Evolutionary conservation across 2,797 vertebrate species (phyloP).

Genomic region (Sparus aurata): DNA sequence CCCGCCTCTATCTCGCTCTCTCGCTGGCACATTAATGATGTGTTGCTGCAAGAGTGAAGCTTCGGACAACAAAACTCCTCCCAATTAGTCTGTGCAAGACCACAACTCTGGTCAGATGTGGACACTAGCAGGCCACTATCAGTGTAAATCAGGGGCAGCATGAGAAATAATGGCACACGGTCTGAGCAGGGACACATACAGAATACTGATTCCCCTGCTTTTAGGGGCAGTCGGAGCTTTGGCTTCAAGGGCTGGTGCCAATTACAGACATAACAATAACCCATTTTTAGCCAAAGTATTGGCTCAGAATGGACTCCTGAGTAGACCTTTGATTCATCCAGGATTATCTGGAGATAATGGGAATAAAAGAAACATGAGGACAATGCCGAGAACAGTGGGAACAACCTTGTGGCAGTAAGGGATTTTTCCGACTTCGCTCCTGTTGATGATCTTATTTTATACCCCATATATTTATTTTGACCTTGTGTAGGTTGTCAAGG

Average conservation of each 20-base stretch:
- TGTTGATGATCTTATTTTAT: not conserved
- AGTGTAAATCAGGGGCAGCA: slow-evolving; percentile 56
- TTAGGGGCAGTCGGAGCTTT: slow-evolving; percentile 33
- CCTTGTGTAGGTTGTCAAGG: not conserved
- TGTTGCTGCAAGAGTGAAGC: slow-evolving; percentile 71
- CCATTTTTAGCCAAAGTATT: slow-evolving; percentile 9
- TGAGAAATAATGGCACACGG: slow-evolving; percentile 63
- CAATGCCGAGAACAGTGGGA: slow-evolving; percentile 1
- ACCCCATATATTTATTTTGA: not conserved
- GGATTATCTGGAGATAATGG: slow-evolving; percentile 16
- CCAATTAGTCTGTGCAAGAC: slow-evolving; percentile 73
- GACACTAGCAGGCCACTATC: slow-evolving; percentile 55
- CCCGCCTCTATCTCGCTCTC: slow-evolving; percentile 18
- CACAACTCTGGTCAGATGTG: slow-evolving; percentile 63
- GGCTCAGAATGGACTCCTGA: slow-evolving; percentile 28
- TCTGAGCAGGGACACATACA: slow-evolving; percentile 30
- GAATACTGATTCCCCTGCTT: slow-evolving; percentile 49
- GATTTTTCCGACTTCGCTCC: slow-evolving; percentile 4
- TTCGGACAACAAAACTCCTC: slow-evolving; percentile 77
- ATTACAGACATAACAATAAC: slow-evolving; percentile 34
- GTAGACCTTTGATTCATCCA: slow-evolving; percentile 2
- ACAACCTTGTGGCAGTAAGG: not conserved
- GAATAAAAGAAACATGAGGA: slow-evolving; percentile 4
- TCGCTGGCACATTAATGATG: slow-evolving; percentile 74
- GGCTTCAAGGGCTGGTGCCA: slow-evolving; percentile 26